Conservation (phyloP, 2,797 vertebrate species). For the Echeneis naucrates region DNA sequence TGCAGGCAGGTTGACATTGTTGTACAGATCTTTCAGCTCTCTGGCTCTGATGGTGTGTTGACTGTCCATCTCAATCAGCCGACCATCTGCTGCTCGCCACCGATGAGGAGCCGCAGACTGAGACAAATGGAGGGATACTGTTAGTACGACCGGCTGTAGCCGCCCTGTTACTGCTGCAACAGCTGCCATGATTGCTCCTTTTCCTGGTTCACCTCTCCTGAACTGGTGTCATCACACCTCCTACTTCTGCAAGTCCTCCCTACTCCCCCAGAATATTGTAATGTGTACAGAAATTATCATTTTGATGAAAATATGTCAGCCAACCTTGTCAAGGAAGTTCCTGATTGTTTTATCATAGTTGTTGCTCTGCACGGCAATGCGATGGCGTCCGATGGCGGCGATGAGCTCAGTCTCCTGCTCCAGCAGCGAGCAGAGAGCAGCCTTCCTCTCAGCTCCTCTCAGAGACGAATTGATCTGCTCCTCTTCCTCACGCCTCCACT, state of each 20-base stretch:
- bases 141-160: not conserved
- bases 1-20: slow-evolving; percentile 71
- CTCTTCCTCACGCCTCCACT: slow-evolving; percentile 88
- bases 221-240: too few species aligned
- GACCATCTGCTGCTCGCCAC: slow-evolving; percentile 87
- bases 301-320: too few species aligned
- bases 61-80: slow-evolving; percentile 88
- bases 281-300: too few species aligned
- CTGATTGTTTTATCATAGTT: slow-evolving; percentile 80
- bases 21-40: slow-evolving; percentile 90
- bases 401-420: slow-evolving; percentile 90
- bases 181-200: too few species aligned
- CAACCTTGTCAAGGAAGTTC: slow-evolving; percentile 88
- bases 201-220: too few species aligned
- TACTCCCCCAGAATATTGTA: too few species aligned
- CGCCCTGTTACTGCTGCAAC: too few species aligned
- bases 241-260: too few species aligned
- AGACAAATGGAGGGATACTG: not conserved
- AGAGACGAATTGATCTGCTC: slow-evolving; percentile 81
- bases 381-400: slow-evolving; percentile 86
- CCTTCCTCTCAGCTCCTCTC: slow-evolving; percentile 89
- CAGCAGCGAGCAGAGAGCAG: slow-evolving; percentile 88
- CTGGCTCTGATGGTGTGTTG: slow-evolving; percentile 85
- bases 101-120: slow-evolving; percentile 88
- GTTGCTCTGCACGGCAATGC: slow-evolving; percentile 63